Evolutionary conservation across 2,888 invertebrate genomes (phyloP).

Genomic region (Allacma fusca): DNA sequence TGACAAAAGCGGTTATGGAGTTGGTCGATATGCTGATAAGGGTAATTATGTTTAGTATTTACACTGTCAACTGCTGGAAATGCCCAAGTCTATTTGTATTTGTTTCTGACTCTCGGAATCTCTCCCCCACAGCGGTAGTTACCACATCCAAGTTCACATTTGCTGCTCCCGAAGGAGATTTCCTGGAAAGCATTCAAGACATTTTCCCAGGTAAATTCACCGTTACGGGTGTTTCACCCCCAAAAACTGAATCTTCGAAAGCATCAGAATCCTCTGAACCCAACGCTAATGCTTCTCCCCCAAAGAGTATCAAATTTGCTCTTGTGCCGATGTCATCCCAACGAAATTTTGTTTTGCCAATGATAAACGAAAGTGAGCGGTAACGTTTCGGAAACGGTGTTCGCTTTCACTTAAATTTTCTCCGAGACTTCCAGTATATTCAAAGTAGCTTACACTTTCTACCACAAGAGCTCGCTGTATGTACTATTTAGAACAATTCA

Average conservation of each 20-base stretch:
- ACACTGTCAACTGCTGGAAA: not conserved
- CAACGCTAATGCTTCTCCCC: not conserved
- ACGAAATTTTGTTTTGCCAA: conserved; percentile 16
- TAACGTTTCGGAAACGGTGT: not conserved
- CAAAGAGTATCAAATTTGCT: conserved; percentile 30
- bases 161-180: not conserved
- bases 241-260: no score
- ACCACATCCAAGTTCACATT: conserved; percentile 5
- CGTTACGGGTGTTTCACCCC: not conserved
- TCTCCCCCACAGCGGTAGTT: not conserved
- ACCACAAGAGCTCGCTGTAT: not conserved
- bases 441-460: not conserved
- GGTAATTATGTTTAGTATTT: not conserved
- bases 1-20: conserved; percentile 30
- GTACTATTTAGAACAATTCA: not conserved
- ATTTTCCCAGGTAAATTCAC: not conserved
- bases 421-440: not conserved
- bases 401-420: no score
- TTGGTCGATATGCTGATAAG: conserved; percentile 39
- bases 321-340: conserved; percentile 25
- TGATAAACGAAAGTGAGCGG: conserved; percentile 11
- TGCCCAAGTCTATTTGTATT: no score
- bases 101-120: no score
- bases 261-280: not conserved
- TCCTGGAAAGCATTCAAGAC: not conserved